These are phyloP conservation scores for Smithornis capensis DNA, from an alignment of 2,113 vertebrate species.

Conservation along the genomic window DNA sequence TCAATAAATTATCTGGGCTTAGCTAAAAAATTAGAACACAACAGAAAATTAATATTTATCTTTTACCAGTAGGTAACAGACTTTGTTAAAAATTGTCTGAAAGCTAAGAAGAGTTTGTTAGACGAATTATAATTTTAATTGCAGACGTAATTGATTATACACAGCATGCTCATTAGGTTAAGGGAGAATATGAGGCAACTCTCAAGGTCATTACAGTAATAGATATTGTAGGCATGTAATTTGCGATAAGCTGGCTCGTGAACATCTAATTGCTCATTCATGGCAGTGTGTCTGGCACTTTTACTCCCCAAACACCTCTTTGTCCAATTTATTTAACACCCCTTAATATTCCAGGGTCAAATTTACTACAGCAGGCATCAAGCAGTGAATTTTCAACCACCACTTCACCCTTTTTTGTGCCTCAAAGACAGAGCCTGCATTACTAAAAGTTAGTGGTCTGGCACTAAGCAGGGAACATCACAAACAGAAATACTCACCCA, in stretches of 20 bases:
- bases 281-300: conserved; percentile 52
- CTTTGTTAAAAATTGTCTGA: conserved; percentile 42
- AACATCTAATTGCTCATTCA: conserved; percentile 75
- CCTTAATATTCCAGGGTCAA: conserved; percentile 61
- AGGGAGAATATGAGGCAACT: conserved; percentile 70
- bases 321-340: conserved; percentile 60
- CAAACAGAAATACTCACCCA: conserved; percentile 43
- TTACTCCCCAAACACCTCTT: conserved; percentile 66
- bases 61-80: background rate
- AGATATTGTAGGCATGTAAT: conserved; percentile 70
- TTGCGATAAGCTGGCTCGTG: conserved; percentile 67
- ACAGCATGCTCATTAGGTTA: conserved; percentile 74
- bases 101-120: conserved; percentile 55
- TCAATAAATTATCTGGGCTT: conserved; percentile 63
- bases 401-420: conserved; percentile 9
- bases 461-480: background rate
- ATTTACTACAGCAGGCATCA: conserved; percentile 53
- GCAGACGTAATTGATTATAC: conserved; percentile 77
- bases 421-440: conserved; percentile 28
- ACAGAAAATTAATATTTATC: conserved; percentile 55
- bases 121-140: conserved; percentile 80
- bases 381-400: conserved; percentile 51
- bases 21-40: background rate
- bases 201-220: conserved; percentile 79
- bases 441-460: conserved; percentile 47